Percentiles rank a stretch among this genome's conserved stretches.
Conservation (phyloP, 2,113 vertebrate genomes). For the Cariama cristata region DNA sequence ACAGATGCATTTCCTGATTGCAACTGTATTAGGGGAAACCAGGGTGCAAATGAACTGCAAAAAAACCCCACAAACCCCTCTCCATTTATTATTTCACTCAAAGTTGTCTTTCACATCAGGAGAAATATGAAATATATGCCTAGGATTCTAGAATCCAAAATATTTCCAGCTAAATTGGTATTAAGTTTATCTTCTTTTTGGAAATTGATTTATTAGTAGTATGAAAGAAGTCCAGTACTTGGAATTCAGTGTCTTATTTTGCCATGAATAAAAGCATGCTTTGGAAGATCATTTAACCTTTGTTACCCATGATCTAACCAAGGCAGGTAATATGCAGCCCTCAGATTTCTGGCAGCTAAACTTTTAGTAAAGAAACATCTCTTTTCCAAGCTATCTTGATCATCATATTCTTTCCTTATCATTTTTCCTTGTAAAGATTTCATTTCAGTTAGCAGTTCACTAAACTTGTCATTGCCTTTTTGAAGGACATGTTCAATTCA, state of each 20-base stretch:
- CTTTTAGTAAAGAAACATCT: background rate
- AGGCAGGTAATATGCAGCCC: background rate
- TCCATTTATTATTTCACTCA: background rate
- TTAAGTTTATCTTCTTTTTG: background rate
- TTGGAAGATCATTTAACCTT: conserved; percentile 27
- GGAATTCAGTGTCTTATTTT: conserved; percentile 35
- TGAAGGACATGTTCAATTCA: background rate
- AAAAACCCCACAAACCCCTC: background rate
- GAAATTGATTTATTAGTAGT: conserved; percentile 9
- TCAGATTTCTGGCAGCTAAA: background rate
- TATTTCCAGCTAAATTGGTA: background rate
- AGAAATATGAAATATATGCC: background rate
- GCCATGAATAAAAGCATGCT: conserved; percentile 6
- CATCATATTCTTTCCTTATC: background rate
- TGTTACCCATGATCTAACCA: background rate
- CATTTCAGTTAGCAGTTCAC: background rate
- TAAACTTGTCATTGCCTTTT: background rate
- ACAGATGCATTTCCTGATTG: background rate
- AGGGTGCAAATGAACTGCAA: background rate
- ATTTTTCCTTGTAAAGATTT: background rate
- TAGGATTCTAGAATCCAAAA: background rate
- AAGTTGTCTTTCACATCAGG: background rate
- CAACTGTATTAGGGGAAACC: background rate
- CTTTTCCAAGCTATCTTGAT: background rate
- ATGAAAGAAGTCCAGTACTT: conserved; percentile 32